Evolutionary conservation across 2,797 vertebrate species (phyloP).

Genomic region (Cryptoprocta ferox): DNA sequence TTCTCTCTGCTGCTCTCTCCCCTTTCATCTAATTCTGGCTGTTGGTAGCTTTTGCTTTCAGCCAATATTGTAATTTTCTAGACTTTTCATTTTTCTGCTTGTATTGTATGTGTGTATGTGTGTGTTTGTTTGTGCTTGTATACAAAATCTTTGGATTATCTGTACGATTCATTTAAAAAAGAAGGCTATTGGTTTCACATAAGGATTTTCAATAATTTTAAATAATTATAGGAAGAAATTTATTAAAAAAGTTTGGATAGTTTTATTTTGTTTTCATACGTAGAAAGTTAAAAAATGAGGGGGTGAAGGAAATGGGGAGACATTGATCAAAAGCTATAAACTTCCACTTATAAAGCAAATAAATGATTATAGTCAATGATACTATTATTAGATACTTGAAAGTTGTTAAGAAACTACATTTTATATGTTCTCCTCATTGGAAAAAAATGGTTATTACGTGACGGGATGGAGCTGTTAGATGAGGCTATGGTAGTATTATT

Average conservation of each 20-base stretch:
- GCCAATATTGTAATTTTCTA: neutral
- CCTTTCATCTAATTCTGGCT: neutral
- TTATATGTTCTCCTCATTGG: neutral
- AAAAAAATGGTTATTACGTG: neutral
- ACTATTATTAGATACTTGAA: neutral
- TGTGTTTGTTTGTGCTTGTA: accelerated
- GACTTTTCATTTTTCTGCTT: neutral
- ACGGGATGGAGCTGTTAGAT: neutral
- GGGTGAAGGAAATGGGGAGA: neutral
- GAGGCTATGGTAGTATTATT: neutral
- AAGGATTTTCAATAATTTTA: neutral
- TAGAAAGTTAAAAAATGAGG: neutral
- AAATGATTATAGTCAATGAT: neutral
- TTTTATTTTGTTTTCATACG: neutral
- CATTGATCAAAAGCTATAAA: neutral
- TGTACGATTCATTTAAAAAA: neutral
- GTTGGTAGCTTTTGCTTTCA: neutral
- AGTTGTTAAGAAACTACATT: neutral
- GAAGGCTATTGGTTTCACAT: neutral
- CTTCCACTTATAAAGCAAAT: neutral
- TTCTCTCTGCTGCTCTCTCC: neutral
- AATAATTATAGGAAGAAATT: neutral
- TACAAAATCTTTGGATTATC: neutral
- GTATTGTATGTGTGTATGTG: neutral
- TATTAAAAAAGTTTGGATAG: neutral